These are phyloP conservation scores for Drosophila oshimai DNA, from an alignment of 1,140 invertebrate species.

Conservation along the genomic window DNA sequence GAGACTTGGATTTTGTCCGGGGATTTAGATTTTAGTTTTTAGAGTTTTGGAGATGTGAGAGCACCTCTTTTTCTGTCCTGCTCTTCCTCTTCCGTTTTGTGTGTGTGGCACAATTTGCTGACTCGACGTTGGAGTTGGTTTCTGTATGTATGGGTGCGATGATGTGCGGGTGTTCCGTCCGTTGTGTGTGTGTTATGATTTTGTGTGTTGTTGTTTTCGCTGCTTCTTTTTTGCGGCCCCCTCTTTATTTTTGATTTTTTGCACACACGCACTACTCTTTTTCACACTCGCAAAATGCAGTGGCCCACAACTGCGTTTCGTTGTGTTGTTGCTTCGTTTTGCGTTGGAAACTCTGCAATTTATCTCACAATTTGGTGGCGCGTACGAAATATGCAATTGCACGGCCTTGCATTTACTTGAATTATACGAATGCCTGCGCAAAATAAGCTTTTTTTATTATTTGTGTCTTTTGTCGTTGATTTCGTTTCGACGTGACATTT, in stretches of 20 bases:
- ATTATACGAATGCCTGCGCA: slow-evolving; percentile 57
- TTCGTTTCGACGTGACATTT: slow-evolving; percentile 77
- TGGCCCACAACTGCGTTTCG: slow-evolving; percentile 50
- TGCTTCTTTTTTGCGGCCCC: slow-evolving; percentile 35
- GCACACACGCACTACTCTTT: slow-evolving; percentile 54
- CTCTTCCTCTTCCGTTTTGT: slow-evolving; percentile 52
- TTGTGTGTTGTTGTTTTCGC: slow-evolving; percentile 30
- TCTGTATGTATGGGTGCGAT: slow-evolving; percentile 45
- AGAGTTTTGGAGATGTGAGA: slow-evolving; percentile 6
- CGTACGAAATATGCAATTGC: slow-evolving; percentile 54
- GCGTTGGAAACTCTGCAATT: slow-evolving; percentile 55
- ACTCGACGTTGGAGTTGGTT: slow-evolving; percentile 46
- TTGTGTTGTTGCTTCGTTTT: slow-evolving; percentile 53
- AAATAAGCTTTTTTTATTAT: slow-evolving; percentile 73
- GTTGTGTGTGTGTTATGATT: slow-evolving; percentile 29
- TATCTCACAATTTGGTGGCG: slow-evolving; percentile 45
- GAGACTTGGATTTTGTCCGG: slow-evolving; percentile 37
- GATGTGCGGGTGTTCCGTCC: slow-evolving; percentile 22
- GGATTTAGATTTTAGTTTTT: slow-evolving; percentile 12
- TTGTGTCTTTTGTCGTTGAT: slow-evolving; percentile 68
- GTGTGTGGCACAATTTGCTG: slow-evolving; percentile 76
- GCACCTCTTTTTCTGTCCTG: slow-evolving; percentile 21
- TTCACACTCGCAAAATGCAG: slow-evolving; percentile 52
- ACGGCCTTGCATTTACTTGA: slow-evolving; percentile 49
- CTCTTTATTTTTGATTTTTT: slow-evolving; percentile 49